A percentile compares a stretch with the other conserved stretches of the same genome.
These are phyloP conservation scores for Poeciliopsis presidionis DNA, from an alignment of 2,797 vertebrate genomes.

Conservation along the genomic window DNA sequence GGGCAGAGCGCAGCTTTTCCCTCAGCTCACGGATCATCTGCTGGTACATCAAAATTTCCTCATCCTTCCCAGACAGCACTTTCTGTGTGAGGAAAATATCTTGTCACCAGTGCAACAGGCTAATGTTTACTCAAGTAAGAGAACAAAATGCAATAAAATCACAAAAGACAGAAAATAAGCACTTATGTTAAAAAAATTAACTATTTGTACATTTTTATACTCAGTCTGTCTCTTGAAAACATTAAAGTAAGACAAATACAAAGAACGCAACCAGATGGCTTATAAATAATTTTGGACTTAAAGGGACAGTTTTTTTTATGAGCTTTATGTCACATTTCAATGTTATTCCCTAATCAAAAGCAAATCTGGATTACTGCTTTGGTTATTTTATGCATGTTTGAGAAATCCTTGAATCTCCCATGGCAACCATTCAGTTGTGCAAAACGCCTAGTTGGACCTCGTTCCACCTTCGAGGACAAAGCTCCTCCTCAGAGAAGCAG, in stretches of 20 bases:
- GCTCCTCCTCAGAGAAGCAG: too few species aligned
- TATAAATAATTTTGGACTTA: too few species aligned
- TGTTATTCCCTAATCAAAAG: too few species aligned
- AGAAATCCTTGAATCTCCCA: too few species aligned
- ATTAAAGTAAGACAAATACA: background rate
- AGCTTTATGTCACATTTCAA: too few species aligned
- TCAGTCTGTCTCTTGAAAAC: background rate
- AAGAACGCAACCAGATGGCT: background rate
- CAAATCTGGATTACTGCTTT: too few species aligned
- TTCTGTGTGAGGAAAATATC: conserved; percentile 68
- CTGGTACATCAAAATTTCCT: conserved; percentile 91
- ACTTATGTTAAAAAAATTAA: background rate
- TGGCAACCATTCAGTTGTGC: too few species aligned
- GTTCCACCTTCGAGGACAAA: too few species aligned
- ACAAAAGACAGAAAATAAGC: background rate
- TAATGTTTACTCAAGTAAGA: background rate
- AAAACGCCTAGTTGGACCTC: too few species aligned
- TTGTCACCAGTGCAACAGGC: background rate
- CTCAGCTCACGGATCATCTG: conserved; percentile 88
- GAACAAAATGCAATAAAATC: background rate
- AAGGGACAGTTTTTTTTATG: too few species aligned
- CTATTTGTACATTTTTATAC: too few species aligned
- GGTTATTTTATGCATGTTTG: too few species aligned
- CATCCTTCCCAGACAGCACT: conserved; percentile 91
- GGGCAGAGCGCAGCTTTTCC: conserved; percentile 87